Conservation (phyloP, 2,888 invertebrate genomes). For the Xestia sexstrigata region DNA sequence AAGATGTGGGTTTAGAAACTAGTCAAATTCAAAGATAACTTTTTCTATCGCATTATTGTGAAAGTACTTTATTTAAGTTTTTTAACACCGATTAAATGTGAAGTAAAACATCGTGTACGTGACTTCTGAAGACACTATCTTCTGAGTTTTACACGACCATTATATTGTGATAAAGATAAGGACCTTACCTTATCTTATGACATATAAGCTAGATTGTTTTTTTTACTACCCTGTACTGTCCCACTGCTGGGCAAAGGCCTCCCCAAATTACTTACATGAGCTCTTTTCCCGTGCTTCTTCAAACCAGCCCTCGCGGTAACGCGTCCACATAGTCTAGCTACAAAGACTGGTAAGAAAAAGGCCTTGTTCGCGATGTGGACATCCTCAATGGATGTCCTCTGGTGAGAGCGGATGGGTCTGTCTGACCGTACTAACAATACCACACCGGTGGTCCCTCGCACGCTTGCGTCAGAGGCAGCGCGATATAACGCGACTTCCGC, state of each 20-base stretch:
- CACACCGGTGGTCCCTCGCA: not conserved
- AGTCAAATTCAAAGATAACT: not conserved
- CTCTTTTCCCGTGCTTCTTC: too few species aligned
- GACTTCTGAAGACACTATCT: not conserved
- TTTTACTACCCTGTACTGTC: too few species aligned
- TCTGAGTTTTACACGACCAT: not conserved
- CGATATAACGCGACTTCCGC: not conserved
- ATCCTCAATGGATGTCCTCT: not conserved
- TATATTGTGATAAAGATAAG: not conserved
- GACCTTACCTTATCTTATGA: too few species aligned
- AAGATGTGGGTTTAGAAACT: not conserved
- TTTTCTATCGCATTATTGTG: not conserved
- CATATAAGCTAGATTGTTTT: not conserved
- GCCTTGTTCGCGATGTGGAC: not conserved
- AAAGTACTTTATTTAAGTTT: not conserved
- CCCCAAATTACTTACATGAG: too few species aligned
- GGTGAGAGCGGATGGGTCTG: not conserved
- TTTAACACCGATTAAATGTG: not conserved
- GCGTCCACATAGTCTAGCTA: too few species aligned
- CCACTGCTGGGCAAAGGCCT: too few species aligned
- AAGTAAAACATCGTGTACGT: not conserved
- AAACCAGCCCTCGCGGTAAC: too few species aligned
- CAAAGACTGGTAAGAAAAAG: too few species aligned
- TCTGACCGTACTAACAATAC: not conserved
- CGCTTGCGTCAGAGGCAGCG: not conserved